Conservation (phyloP, 2,888 invertebrate species). For the Cistogaster globosa region DNA sequence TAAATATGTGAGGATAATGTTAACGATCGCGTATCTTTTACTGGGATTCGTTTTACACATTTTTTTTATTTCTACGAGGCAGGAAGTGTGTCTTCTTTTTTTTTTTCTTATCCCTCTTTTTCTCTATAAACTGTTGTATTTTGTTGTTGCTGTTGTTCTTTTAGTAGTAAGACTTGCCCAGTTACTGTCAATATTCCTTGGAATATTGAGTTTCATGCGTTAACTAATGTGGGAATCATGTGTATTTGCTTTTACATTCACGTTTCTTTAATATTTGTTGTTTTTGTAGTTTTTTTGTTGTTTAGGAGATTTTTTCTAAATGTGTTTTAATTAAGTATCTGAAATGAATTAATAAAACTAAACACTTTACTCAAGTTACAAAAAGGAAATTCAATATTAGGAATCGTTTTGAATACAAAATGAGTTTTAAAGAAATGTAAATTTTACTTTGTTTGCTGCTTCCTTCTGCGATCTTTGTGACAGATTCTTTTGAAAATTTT, state of each 20-base stretch:
- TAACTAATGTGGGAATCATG: slow-evolving; percentile 65
- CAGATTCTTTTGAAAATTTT: slow-evolving; percentile 47
- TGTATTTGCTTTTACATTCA: slow-evolving; percentile 37
- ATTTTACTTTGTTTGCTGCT: neutral
- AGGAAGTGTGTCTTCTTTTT: slow-evolving; percentile 43
- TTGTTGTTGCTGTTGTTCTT: too few relatives aligned
- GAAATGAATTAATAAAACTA: slow-evolving; percentile 62
- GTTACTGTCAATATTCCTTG: slow-evolving; percentile 25
- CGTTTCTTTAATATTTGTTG: slow-evolving; percentile 21
- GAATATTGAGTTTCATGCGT: slow-evolving; percentile 53
- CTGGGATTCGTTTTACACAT: slow-evolving; percentile 62
- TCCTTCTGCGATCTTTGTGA: slow-evolving; percentile 15
- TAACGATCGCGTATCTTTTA: slow-evolving; percentile 53
- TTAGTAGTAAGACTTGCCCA: slow-evolving; percentile 20
- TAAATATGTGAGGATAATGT: slow-evolving; percentile 64
- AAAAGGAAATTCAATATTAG: slow-evolving; percentile 62
- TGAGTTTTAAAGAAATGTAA: slow-evolving; percentile 33
- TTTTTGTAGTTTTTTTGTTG: too few relatives aligned
- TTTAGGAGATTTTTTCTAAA: slow-evolving; percentile 22
- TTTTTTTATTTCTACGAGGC: slow-evolving; percentile 65
- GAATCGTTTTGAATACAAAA: slow-evolving; percentile 41
- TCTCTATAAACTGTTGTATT: slow-evolving; percentile 28
- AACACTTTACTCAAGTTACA: slow-evolving; percentile 36
- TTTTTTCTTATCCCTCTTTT: neutral
- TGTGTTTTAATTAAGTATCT: slow-evolving; percentile 62